These are phyloP conservation scores for Wasmannia auropunctata DNA, from an alignment of 1,140 invertebrate species.

Conservation along the genomic window DNA sequence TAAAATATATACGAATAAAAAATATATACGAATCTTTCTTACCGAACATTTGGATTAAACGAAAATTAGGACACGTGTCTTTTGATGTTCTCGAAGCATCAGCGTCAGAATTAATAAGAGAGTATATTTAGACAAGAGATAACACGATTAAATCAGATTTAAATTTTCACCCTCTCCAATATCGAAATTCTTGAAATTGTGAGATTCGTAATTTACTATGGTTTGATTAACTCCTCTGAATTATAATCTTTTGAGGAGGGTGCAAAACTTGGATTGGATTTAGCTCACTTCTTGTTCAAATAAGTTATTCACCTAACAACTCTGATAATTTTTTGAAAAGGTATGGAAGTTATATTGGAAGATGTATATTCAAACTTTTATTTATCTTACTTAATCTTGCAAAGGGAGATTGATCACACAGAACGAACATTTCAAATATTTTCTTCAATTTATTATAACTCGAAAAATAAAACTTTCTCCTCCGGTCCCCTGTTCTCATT, in stretches of 20 bases:
- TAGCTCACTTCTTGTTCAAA: neutral
- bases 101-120: neutral
- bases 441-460: neutral
- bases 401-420: neutral
- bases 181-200: neutral
- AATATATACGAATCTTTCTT: neutral
- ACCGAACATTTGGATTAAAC: neutral
- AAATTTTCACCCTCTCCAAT: neutral
- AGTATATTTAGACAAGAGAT: neutral
- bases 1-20: no score
- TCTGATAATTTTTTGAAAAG: neutral
- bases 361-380: neutral
- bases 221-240: neutral
- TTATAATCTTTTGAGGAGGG: neutral
- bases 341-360: no score
- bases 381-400: neutral
- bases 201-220: conserved; percentile 2
- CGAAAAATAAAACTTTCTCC: neutral
- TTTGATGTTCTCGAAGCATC: neutral
- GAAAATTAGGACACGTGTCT: neutral
- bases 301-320: neutral
- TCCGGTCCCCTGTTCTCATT: neutral
- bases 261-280: neutral
- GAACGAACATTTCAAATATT: neutral
- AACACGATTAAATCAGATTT: neutral